Evolutionary conservation across 92 coral and sea anemone species (phyloP).

Genomic region (Parazoanthus atlanticus): DNA sequence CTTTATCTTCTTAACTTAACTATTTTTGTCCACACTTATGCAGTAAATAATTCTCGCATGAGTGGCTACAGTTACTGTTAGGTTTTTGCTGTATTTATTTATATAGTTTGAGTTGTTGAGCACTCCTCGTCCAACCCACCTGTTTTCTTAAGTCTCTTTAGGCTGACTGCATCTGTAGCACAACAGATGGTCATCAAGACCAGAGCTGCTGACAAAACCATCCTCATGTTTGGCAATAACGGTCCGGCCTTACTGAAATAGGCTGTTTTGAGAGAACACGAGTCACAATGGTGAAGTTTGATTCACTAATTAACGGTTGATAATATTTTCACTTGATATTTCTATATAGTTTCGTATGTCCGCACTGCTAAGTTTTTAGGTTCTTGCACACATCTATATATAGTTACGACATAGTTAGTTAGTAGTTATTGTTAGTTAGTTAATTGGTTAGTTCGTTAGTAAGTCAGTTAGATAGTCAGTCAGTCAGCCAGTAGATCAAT

Average conservation of each 20-base stretch:
- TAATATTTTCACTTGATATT: neutral
- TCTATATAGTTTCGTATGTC: too few relatives aligned
- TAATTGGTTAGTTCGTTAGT: too few relatives aligned
- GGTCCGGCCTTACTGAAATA: neutral
- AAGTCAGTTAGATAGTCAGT: too few relatives aligned
- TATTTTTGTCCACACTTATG: too few relatives aligned
- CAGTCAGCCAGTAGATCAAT: too few relatives aligned
- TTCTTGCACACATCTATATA: too few relatives aligned
- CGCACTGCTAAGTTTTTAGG: too few relatives aligned
- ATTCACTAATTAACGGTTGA: neutral
- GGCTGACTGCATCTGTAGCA: conserved; percentile 14
- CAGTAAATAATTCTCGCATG: too few relatives aligned
- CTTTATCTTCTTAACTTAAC: too few relatives aligned
- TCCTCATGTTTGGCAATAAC: conserved; percentile 11
- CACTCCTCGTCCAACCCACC: neutral
- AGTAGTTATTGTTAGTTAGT: too few relatives aligned
- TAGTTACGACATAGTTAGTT: too few relatives aligned
- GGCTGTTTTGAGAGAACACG: neutral
- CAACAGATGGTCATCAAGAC: conserved; percentile 1
- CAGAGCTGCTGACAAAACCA: neutral
- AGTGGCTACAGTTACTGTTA: neutral
- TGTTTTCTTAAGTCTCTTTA: conserved; percentile 18
- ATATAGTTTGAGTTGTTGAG: neutral
- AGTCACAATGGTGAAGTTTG: neutral
- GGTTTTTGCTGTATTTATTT: neutral